Base-by-base conservation (phyloP, 1,140 invertebrate species). In the Spodoptera frugiperda region DNA sequence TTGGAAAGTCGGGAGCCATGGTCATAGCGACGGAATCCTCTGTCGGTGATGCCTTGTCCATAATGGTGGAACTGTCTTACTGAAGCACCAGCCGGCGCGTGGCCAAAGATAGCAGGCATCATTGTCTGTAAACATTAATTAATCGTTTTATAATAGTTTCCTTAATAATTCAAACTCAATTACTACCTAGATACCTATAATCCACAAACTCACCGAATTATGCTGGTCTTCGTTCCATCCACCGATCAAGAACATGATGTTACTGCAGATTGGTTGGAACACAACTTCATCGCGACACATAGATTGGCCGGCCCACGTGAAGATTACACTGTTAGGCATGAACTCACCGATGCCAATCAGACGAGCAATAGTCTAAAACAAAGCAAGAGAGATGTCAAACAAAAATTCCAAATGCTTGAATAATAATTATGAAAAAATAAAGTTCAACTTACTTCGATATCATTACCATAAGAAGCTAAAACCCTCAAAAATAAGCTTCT, bases 71-170 rank as follows among this genome's bases (percentile, higher is more conserved):
- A 85, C 83, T 98, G 98, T 85, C 96, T 96, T 0, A 96, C 95
- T 0, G 98, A 97, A 0, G 97, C 95, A 5, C 98, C 98, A 1
- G 97, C 97, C 4, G 98, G 98, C 3, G 96, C 96, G 88, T 99
- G 97, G 10, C 96, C 95, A 1, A 97, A 88, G 84, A 98, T 97
- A 0, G 97, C 95, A 0, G 97, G 96, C 55, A 59, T 11, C 54
- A 73, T 73, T 1, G 71, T 73, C 71, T 73, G 71, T 17, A 70
- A 44, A n/a, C 11, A 8, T 19, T 11, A 46, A 21, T 19, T 21
- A 11, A 46, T 44, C 21, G 8, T 12, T 19, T 21, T 21, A 17
- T 0, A 14, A 25, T 10, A 5, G 9, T 25, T 25, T 4, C 12
- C 10, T 39, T 39, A 1, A 39, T 10, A 9, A 39, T 39, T 2